Conservation (phyloP, 1,140 invertebrate genomes). For the Drosophila kikkawai region DNA sequence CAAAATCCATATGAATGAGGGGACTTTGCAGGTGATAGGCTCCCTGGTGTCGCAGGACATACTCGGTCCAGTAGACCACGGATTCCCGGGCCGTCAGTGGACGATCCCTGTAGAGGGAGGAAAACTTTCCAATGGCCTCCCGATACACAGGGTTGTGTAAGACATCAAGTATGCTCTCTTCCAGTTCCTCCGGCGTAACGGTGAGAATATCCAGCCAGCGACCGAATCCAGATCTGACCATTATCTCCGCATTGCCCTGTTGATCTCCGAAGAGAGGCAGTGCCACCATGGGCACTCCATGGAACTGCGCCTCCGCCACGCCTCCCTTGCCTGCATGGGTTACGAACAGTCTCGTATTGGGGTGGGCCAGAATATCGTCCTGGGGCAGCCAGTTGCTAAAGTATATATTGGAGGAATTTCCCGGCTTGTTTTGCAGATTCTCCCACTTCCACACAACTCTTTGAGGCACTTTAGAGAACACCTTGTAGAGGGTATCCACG, state of each 20-base stretch:
- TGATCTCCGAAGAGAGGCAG: slow-evolving; percentile 90
- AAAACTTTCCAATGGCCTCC: slow-evolving; percentile 55
- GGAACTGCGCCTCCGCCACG: slow-evolving; percentile 89
- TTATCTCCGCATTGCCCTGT: slow-evolving; percentile 85
- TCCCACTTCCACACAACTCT: slow-evolving; percentile 88
- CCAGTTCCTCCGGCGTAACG: slow-evolving; percentile 82
- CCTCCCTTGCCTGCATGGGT: slow-evolving; percentile 91
- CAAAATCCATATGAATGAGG: slow-evolving; percentile 59
- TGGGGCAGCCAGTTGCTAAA: slow-evolving; percentile 90
- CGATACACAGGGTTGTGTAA: slow-evolving; percentile 58
- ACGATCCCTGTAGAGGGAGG: slow-evolving; percentile 71
- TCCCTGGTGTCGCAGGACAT: slow-evolving; percentile 85
- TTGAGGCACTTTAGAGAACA: slow-evolving; percentile 86
- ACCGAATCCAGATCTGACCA: slow-evolving; percentile 85
- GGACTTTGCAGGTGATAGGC: slow-evolving; percentile 84
- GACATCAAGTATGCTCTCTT: slow-evolving; percentile 48
- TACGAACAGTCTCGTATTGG: slow-evolving; percentile 89
- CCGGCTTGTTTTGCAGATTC: slow-evolving; percentile 86
- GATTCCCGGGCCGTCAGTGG: slow-evolving; percentile 62
- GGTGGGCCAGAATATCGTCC: slow-evolving; percentile 89
- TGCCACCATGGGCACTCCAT: slow-evolving; percentile 89
- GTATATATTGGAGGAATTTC: slow-evolving; percentile 87
- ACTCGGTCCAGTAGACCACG: slow-evolving; percentile 77
- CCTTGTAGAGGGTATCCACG: slow-evolving; percentile 84
- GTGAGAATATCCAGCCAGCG: slow-evolving; percentile 75